These are phyloP conservation scores for Temnothorax nylanderi DNA, from an alignment of 1,140 invertebrate species.

Conservation along the genomic window DNA sequence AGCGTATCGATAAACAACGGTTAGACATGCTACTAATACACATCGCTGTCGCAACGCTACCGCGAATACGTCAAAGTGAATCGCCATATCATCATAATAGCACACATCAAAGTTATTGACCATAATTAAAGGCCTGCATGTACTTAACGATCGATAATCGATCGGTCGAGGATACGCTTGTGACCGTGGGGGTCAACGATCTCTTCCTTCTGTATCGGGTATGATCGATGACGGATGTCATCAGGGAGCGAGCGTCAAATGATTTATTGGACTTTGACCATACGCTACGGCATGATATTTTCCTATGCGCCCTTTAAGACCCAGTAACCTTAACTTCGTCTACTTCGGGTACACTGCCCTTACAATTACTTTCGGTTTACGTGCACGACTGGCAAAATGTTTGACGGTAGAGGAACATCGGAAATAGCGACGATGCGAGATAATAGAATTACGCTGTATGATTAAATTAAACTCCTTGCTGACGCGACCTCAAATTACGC, in stretches of 20 bases:
- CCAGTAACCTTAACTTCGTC: slow-evolving; percentile 37
- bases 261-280: slow-evolving; percentile 69
- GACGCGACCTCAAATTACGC: slow-evolving; percentile 7
- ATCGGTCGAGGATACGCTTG: slow-evolving; percentile 29
- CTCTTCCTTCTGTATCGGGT: slow-evolving; percentile 63
- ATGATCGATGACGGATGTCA: slow-evolving; percentile 72
- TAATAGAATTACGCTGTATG: not conserved
- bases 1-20: slow-evolving; percentile 26
- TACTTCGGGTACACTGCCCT: not conserved
- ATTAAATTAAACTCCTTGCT: slow-evolving; percentile 47
- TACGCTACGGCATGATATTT: slow-evolving; percentile 29
- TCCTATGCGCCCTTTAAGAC: slow-evolving; percentile 41
- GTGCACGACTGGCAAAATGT: slow-evolving; percentile 13
- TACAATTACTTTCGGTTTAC: slow-evolving; percentile 44
- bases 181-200: slow-evolving; percentile 65
- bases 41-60: not conserved
- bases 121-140: slow-evolving; percentile 64
- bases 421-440: slow-evolving; percentile 12
- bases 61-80: slow-evolving; percentile 25
- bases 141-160: slow-evolving; percentile 69
- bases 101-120: slow-evolving; percentile 61
- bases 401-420: not conserved
- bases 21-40: not conserved
- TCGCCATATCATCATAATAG: slow-evolving; percentile 31
- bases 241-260: slow-evolving; percentile 52